Evolutionary conservation across 2,888 invertebrate species (phyloP).

Genomic region (Exephanes ischioxanthus): DNA sequence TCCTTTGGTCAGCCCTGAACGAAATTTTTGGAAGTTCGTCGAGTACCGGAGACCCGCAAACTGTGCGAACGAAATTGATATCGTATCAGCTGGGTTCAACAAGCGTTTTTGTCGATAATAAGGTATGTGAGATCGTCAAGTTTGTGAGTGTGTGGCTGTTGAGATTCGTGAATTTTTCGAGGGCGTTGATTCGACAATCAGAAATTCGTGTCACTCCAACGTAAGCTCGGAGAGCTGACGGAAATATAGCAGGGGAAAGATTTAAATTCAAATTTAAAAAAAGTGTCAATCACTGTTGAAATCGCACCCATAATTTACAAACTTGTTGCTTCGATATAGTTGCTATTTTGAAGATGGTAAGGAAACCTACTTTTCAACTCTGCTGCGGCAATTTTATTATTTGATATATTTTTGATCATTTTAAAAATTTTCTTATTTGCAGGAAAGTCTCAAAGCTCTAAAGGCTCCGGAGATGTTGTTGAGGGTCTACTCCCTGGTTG

Average conservation of each 20-base stretch:
- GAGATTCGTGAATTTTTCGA: conserved; percentile 11
- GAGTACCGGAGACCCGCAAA: neutral
- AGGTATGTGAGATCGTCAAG: conserved; percentile 52
- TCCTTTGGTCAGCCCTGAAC: conserved; percentile 1
- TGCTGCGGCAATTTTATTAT: no score
- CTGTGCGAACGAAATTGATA: neutral
- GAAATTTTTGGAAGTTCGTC: neutral
- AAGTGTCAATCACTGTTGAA: neutral
- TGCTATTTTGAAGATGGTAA: conserved; percentile 41
- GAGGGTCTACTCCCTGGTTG: conserved; percentile 86
- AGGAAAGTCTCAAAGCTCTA: conserved; percentile 63
- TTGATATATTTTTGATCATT: no score
- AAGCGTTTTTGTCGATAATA: conserved; percentile 47
- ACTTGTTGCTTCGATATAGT: neutral
- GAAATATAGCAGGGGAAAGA: neutral
- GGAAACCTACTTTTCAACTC: neutral
- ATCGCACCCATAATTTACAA: neutral
- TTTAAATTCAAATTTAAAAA: neutral
- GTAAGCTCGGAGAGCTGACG: neutral
- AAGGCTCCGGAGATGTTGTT: conserved; percentile 86
- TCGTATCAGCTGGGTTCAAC: conserved; percentile 54
- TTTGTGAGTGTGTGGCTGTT: conserved; percentile 15
- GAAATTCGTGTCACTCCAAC: neutral
- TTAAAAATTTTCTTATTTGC: neutral
- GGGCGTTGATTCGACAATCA: neutral